Evolutionary conservation across 1,140 invertebrate genomes (phyloP).

Genomic region (Dendrolimus kikuchii): DNA sequence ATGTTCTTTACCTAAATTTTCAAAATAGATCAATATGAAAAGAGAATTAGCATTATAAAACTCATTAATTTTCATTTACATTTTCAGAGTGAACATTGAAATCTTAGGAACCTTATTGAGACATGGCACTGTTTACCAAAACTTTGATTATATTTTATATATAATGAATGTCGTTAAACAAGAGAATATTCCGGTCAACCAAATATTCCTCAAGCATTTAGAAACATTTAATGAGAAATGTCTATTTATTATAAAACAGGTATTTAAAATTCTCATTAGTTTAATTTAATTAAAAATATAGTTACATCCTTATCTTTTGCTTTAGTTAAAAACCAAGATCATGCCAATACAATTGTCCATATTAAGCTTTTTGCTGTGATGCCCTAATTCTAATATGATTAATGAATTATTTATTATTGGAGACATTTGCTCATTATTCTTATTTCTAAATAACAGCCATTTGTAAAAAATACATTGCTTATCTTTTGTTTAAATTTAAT

Average conservation of each 20-base stretch:
- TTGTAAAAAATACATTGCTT: too few relatives aligned
- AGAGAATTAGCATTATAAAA: neutral
- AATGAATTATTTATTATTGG: too few relatives aligned
- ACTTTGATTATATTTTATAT: constrained; percentile 78
- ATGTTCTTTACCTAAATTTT: too few relatives aligned
- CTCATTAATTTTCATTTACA: constrained; percentile 10
- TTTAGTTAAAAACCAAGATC: too few relatives aligned
- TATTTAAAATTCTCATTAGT: constrained; percentile 11
- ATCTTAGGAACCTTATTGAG: constrained; percentile 81
- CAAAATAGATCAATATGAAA: too few relatives aligned
- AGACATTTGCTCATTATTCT: too few relatives aligned
- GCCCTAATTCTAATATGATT: too few relatives aligned
- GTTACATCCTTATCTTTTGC: too few relatives aligned
- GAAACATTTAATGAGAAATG: constrained; percentile 70
- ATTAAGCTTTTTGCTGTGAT: too few relatives aligned
- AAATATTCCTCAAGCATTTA: constrained; percentile 73
- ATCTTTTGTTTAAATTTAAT: too few relatives aligned
- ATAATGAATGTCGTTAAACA: constrained; percentile 77
- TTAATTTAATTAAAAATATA: neutral
- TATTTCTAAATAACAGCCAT: too few relatives aligned
- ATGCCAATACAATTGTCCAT: too few relatives aligned
- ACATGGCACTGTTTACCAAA: constrained; percentile 71
- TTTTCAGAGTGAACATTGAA: constrained; percentile 78
- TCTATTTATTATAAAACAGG: constrained; percentile 31
- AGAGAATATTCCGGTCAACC: constrained; percentile 75